phyloP scores from a whole-genome alignment of 2,888 invertebrate species.

The Smittia sp. region DNA sequence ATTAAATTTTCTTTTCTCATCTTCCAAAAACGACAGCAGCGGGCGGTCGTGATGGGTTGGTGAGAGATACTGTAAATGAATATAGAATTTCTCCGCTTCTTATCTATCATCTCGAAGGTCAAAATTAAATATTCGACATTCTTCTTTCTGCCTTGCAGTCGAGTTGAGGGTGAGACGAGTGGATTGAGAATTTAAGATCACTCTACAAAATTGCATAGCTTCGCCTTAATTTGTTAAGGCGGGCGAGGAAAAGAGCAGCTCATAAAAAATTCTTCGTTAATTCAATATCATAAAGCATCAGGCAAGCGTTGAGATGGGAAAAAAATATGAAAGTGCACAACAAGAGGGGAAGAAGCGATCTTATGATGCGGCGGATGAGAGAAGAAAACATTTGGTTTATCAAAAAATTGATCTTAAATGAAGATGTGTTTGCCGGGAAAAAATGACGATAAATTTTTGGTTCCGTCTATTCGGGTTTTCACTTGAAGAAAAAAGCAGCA shows the following conservation, averaged over 20 bases:
- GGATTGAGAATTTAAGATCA: conserved; percentile 4
- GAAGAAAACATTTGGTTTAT: neutral
- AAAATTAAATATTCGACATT: conserved; percentile 9
- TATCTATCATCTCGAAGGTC: conserved; percentile 12
- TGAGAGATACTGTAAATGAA: neutral
- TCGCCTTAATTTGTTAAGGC: neutral
- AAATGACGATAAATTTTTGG: neutral
- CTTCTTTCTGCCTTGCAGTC: neutral
- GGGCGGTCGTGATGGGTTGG: too few relatives aligned
- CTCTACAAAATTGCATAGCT: neutral
- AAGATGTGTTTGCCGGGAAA: neutral
- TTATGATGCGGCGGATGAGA: neutral
- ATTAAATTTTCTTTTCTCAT: too few relatives aligned
- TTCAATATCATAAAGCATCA: conserved; percentile 9
- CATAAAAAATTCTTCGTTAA: conserved; percentile 3
- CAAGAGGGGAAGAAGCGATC: neutral
- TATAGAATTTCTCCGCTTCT: neutral
- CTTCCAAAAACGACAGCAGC: too few relatives aligned
- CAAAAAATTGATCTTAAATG: conserved; percentile 18
- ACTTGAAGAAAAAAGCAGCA: too few relatives aligned
- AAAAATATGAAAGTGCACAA: neutral
- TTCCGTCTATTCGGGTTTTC: neutral
- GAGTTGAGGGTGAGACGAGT: neutral
- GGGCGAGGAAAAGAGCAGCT: neutral
- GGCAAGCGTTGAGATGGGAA: neutral